Conservation (phyloP, 1,140 invertebrate genomes). For the Caenorhabditis briggsae region DNA sequence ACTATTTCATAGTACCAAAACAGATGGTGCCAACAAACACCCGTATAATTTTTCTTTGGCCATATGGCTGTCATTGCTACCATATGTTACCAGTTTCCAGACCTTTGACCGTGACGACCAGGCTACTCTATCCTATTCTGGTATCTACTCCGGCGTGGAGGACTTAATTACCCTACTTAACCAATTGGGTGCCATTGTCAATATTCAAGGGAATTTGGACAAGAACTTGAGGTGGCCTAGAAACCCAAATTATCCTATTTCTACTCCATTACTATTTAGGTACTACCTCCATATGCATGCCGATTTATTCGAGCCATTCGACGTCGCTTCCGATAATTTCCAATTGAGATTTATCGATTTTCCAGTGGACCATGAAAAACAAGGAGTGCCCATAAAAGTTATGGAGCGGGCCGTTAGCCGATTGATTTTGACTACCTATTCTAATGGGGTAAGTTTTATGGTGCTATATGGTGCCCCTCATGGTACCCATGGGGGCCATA, state of each 20-base stretch:
- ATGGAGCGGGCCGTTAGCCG: conserved; percentile 66
- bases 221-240: conserved; percentile 55
- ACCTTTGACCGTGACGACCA: conserved; percentile 54
- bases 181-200: conserved; percentile 43
- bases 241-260: neutral
- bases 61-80: too few relatives aligned
- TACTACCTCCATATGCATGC: conserved; percentile 64
- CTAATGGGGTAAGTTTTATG: conserved; percentile 58
- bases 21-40: too few relatives aligned
- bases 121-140: conserved; percentile 22
- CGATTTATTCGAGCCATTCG: conserved; percentile 61
- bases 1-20: neutral
- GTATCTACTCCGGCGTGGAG: neutral
- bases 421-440: conserved; percentile 66
- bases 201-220: conserved; percentile 40
- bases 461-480: too few relatives aligned
- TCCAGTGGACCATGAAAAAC: conserved; percentile 43
- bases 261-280: conserved; percentile 30
- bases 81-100: neutral
- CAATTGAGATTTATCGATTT: conserved; percentile 49
- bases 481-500: too few relatives aligned
- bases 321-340: conserved; percentile 37
- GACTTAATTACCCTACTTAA: conserved; percentile 46
- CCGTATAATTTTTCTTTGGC: too few relatives aligned
- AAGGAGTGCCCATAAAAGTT: conserved; percentile 56